These are phyloP conservation scores for Diploptera punctata DNA, from an alignment of 2,888 invertebrate species.

Conservation along the genomic window DNA sequence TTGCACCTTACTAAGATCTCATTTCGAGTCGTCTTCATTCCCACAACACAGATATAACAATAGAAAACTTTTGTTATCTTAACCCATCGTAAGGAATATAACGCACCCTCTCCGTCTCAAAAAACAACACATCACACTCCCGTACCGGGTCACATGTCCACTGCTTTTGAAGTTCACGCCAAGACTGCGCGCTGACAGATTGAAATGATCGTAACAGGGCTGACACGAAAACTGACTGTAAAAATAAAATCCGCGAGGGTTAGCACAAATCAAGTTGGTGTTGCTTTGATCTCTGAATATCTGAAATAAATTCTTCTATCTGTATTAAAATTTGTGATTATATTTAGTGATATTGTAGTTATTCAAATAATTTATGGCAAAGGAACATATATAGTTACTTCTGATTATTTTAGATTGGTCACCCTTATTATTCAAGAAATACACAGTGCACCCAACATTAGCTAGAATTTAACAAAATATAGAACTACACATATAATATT, in stretches of 20 bases:
- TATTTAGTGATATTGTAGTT: neutral
- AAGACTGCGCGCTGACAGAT: slow-evolving; percentile 15
- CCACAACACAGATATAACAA: slow-evolving; percentile 20
- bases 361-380: neutral
- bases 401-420: neutral
- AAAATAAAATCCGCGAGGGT: slow-evolving; percentile 1
- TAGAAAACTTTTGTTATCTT: neutral
- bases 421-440: neutral
- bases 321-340: too few species aligned
- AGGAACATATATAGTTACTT: neutral
- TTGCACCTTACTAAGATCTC: slow-evolving; percentile 43
- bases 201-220: neutral
- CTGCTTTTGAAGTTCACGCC: slow-evolving; percentile 30
- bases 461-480: too few species aligned
- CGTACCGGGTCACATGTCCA: neutral
- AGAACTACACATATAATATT: too few species aligned
- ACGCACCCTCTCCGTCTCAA: neutral
- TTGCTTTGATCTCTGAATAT: too few species aligned
- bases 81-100: slow-evolving; percentile 13
- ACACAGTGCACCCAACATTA: too few species aligned
- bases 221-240: neutral
- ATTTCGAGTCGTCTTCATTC: slow-evolving; percentile 27
- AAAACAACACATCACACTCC: neutral
- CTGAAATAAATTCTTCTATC: too few species aligned
- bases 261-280: too few species aligned